Evolutionary conservation across 2,797 vertebrate species (phyloP), one percentile per base, ranked within the genome.

Genomic region (Sardinella longiceps): DNA sequence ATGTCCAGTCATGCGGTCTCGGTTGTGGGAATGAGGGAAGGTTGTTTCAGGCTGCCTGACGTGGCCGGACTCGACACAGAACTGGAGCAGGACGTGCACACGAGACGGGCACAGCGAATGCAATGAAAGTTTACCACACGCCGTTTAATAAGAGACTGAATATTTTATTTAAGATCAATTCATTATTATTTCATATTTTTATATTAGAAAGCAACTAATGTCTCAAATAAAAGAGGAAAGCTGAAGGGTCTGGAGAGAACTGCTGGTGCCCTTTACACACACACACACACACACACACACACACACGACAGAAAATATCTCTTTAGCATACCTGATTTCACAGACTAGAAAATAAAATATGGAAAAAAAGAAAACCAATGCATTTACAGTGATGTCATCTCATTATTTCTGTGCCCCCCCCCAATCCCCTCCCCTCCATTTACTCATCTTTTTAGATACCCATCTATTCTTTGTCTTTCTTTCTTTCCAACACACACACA

Each of bases 131-230:
- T 77, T 39, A 23, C 18, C 18, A 20, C 37, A 77, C 18, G 9
- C 12, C 18, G n/a, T n/a, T 70, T 70, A 70, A 77, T 77, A 83
- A 66, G 30, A 83, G 63, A 74, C 82, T 37, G n/a, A 66, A 50
- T 83, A 48, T 46, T 48, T 66, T 83, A 74, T 48, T 48, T 30
- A 7, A 77, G 70, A 77, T 20, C 70, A 77, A n/a, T 20, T 39
- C 5, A 5, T n/a, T 74, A 90, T 88, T 56, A 86, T 87, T 87
- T 81, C 63, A 83, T 25, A 80, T 84, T 66, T 66, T 30, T 60
- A 80, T 63, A 53, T 18, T 74, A 74, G 45, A 83, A 83, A 88
- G 88, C 56, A 77, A 77, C 33, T 77, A 43, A 77, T 5, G 63
- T 77, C 18, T 77, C 70, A 77, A 23, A 77, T 37, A 77, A 15